phyloP scores from a whole-genome alignment of 2,888 invertebrate genomes.

The Dichetophora obliterata region DNA sequence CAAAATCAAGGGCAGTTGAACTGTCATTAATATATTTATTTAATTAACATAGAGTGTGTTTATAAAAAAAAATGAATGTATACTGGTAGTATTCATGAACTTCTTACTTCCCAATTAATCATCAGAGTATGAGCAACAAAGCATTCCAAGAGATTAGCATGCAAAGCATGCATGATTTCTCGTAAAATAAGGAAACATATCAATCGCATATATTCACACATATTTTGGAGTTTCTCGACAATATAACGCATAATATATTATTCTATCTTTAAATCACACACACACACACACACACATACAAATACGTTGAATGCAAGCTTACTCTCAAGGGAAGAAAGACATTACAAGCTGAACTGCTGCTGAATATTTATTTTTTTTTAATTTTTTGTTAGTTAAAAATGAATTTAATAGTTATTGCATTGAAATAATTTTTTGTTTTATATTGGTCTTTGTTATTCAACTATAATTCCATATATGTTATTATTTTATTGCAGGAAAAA shows the following conservation, averaged over 20 bases:
- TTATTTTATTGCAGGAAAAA: slow-evolving; percentile 8
- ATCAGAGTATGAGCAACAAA: slow-evolving; percentile 39
- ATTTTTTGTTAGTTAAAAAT: too few species aligned
- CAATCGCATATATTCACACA: not conserved
- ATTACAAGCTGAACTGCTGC: too few species aligned
- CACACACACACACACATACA: too few species aligned
- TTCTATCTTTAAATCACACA: too few species aligned
- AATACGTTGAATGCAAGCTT: too few species aligned
- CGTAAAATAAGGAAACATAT: slow-evolving; percentile 48
- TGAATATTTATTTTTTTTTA: too few species aligned
- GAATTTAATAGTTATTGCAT: too few species aligned
- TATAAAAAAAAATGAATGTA: not conserved
- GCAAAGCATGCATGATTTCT: slow-evolving; percentile 39
- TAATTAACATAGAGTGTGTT: not conserved
- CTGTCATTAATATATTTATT: not conserved
- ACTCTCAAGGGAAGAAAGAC: too few species aligned
- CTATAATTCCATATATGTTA: not conserved
- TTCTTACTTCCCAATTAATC: slow-evolving; percentile 57
- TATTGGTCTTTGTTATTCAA: too few species aligned
- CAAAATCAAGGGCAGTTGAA: slow-evolving; percentile 1
- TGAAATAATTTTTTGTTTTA: too few species aligned
- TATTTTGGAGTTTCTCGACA: not conserved
- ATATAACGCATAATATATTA: not conserved
- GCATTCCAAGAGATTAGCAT: slow-evolving; percentile 46
- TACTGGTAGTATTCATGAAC: slow-evolving; percentile 15